phyloP scores from a whole-genome alignment of 1,140 invertebrate genomes.

The Coelopa frigida region DNA sequence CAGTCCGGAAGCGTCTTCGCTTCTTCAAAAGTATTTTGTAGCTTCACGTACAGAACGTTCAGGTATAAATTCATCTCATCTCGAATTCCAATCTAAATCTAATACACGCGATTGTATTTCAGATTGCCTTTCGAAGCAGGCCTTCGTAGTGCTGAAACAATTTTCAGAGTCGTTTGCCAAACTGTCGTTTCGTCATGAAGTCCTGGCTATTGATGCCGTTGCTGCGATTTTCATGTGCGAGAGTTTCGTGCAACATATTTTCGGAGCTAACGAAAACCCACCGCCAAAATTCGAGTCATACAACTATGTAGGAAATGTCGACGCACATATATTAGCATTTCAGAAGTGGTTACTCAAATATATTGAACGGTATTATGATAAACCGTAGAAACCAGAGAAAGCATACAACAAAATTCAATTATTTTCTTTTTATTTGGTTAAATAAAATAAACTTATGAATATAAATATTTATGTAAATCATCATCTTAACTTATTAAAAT shows the following conservation, averaged over 20 bases:
- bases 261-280: conserved; percentile 17
- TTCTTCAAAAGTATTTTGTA: conserved; percentile 35
- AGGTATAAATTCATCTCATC: conserved; percentile 15
- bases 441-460: too few species aligned
- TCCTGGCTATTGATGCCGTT: conserved; percentile 25
- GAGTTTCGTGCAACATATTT: conserved; percentile 26
- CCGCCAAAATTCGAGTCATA: conserved; percentile 22
- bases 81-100: conserved; percentile 9
- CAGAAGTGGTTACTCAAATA: conserved; percentile 22
- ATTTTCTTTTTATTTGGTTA: too few species aligned
- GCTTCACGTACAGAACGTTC: conserved; percentile 24
- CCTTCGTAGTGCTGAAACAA: conserved; percentile 32
- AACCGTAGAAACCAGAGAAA: too few species aligned
- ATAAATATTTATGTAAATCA: too few species aligned
- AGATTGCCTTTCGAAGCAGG: conserved; percentile 33
- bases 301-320: conserved; percentile 21
- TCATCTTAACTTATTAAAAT: too few species aligned
- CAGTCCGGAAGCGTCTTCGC: conserved; percentile 15
- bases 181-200: conserved; percentile 28
- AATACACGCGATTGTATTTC: background rate
- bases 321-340: conserved; percentile 30
- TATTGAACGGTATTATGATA: conserved; percentile 9
- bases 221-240: conserved; percentile 34
- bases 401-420: too few species aligned
- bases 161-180: conserved; percentile 38